Percentiles rank a stretch among this genome's conserved stretches.
These are phyloP conservation scores for Lordiphosa mommai DNA, from an alignment of 1,140 invertebrate species.

Conservation along the genomic window DNA sequence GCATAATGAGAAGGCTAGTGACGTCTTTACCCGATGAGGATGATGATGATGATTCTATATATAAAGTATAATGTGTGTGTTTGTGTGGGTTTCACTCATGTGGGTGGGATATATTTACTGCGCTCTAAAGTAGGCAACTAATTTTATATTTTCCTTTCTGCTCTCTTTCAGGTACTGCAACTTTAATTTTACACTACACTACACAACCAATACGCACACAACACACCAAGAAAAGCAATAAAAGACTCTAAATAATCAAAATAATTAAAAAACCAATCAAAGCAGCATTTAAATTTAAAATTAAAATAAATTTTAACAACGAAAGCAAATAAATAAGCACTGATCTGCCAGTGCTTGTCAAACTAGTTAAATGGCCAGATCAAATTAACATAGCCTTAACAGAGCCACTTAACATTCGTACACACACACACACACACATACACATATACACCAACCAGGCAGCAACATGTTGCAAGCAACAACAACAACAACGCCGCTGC, in stretches of 20 bases:
- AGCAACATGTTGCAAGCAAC: slow-evolving; percentile 37
- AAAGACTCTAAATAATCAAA: slow-evolving; percentile 42
- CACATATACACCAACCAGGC: slow-evolving; percentile 10
- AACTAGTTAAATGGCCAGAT: slow-evolving; percentile 21
- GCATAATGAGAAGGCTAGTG: slow-evolving; percentile 29
- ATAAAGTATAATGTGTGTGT: not conserved
- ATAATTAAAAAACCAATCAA: slow-evolving; percentile 5
- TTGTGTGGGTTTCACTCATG: not conserved
- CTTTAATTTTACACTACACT: slow-evolving; percentile 34
- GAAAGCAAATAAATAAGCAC: slow-evolving; percentile 13
- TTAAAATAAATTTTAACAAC: slow-evolving; percentile 6
- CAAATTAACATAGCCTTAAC: slow-evolving; percentile 14
- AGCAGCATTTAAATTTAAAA: slow-evolving; percentile 15
- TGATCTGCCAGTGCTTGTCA: slow-evolving; percentile 21
- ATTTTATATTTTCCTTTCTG: slow-evolving; percentile 14
- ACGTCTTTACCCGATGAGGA: not conserved
- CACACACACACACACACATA: slow-evolving; percentile 15
- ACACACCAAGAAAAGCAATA: slow-evolving; percentile 41
- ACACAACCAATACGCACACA: slow-evolving; percentile 21
- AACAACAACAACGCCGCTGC: slow-evolving; percentile 12
- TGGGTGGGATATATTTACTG: not conserved
- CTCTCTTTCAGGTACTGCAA: slow-evolving; percentile 61
- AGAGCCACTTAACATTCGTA: slow-evolving; percentile 24
- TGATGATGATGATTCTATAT: slow-evolving; percentile 2
- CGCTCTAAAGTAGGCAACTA: slow-evolving; percentile 29